A percentile compares a stretch with the other conserved stretches of the same genome.
phyloP scores from a whole-genome alignment of 2,113 vertebrate species.

The Callipepla californica region DNA sequence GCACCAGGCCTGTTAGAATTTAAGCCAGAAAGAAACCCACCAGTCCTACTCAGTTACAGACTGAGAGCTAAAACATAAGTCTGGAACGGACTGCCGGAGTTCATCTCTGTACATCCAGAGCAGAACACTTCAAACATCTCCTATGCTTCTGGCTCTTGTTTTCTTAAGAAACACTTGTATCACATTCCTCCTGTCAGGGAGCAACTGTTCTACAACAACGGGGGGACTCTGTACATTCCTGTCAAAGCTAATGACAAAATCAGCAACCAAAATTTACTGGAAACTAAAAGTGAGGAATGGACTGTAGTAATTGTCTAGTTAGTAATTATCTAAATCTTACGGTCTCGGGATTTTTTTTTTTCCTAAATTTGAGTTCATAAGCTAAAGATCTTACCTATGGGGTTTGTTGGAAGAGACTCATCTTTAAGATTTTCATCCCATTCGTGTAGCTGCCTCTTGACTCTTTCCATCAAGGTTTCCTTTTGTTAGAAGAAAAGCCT shows the following conservation, averaged over 20 bases:
- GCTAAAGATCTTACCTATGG: constrained; percentile 83
- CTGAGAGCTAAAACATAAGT: background rate
- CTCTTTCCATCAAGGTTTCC: constrained; percentile 97
- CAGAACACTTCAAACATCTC: background rate
- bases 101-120: background rate
- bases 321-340: background rate
- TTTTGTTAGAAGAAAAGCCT: constrained; percentile 77
- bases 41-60: background rate
- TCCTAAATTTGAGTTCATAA: background rate
- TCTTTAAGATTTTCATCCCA: constrained; percentile 99
- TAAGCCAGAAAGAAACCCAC: background rate
- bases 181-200: background rate
- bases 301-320: background rate
- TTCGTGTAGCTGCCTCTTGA: constrained; percentile 94
- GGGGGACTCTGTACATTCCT: background rate
- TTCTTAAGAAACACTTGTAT: background rate
- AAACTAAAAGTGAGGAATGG: background rate
- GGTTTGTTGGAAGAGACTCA: constrained; percentile 94
- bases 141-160: background rate
- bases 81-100: background rate
- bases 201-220: background rate
- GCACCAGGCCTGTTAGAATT: constrained; percentile 19
- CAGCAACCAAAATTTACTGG: background rate
- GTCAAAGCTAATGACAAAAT: background rate
- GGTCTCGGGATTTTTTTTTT: background rate